phyloP scores from a whole-genome alignment of 2,888 invertebrate species.

The Diaperis boleti region DNA sequence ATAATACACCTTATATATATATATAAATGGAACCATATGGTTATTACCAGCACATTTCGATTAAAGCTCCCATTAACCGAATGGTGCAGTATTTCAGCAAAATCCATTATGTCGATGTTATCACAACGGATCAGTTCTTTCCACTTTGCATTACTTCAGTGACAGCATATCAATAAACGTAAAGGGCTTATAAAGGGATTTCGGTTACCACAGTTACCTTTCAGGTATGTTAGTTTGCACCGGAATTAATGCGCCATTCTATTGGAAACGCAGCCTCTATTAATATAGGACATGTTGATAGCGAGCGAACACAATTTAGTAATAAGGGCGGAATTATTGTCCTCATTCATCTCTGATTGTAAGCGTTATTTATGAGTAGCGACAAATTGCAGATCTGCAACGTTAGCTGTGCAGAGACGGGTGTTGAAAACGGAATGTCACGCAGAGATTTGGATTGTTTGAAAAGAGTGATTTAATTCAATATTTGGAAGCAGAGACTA shows the following conservation, averaged over 20 bases:
- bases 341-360: slow-evolving; percentile 12
- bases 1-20: slow-evolving; percentile 4
- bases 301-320: slow-evolving; percentile 25
- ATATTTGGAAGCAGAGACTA: too few relatives aligned
- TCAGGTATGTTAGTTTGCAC: slow-evolving; percentile 9
- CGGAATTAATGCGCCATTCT: slow-evolving; percentile 21
- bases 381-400: too few relatives aligned
- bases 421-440: too few relatives aligned
- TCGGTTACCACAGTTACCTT: background rate
- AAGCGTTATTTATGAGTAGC: background rate
- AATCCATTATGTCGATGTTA: background rate
- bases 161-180: background rate
- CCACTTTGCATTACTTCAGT: background rate
- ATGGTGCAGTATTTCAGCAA: background rate
- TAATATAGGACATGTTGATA: slow-evolving; percentile 29
- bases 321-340: slow-evolving; percentile 32
- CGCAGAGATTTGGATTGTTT: too few relatives aligned
- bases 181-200: background rate
- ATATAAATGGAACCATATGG: background rate
- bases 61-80: background rate
- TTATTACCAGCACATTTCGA: background rate
- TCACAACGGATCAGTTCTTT: background rate
- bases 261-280: slow-evolving; percentile 27
- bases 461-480: too few relatives aligned
- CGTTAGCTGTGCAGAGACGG: too few relatives aligned